These are phyloP conservation scores for Ridgeia piscesae DNA, from an alignment of 1,140 invertebrate species.

Conservation along the genomic window DNA sequence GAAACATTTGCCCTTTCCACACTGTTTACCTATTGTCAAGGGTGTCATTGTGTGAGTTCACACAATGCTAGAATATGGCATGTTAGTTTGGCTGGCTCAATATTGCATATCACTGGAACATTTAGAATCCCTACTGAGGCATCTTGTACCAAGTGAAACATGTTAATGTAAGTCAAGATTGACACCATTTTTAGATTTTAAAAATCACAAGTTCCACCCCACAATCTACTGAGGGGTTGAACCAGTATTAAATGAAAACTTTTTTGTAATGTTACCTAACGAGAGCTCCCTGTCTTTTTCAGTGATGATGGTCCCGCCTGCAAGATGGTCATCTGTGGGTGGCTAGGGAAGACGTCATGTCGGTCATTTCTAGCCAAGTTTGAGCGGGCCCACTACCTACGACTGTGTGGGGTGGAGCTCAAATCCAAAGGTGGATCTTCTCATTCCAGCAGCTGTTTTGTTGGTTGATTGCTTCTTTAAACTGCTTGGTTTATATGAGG, in stretches of 20 bases:
- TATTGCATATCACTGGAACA: no score
- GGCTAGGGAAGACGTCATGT: slow-evolving; percentile 83
- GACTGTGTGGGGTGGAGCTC: slow-evolving; percentile 76
- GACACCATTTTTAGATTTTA: neutral
- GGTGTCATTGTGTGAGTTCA: neutral
- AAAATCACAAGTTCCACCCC: no score
- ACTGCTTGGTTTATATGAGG: neutral
- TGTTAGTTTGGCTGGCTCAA: no score
- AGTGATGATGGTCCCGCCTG: slow-evolving; percentile 42
- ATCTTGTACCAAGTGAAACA: no score
- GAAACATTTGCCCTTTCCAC: no score
- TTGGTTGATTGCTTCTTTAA: neutral
- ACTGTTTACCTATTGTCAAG: neutral
- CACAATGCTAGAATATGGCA: neutral
- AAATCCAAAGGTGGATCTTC: slow-evolving; percentile 32
- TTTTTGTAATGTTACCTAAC: neutral
- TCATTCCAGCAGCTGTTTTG: neutral
- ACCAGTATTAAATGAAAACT: neutral
- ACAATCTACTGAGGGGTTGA: no score
- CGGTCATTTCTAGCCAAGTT: slow-evolving; percentile 80
- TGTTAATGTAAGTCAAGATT: neutral
- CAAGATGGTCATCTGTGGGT: slow-evolving; percentile 76
- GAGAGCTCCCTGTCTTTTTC: neutral
- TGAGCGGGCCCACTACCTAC: slow-evolving; percentile 81
- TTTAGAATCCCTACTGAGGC: no score